These are phyloP conservation scores for Scopus umbretta DNA, from an alignment of 2,113 vertebrate species.

Conservation along the genomic window DNA sequence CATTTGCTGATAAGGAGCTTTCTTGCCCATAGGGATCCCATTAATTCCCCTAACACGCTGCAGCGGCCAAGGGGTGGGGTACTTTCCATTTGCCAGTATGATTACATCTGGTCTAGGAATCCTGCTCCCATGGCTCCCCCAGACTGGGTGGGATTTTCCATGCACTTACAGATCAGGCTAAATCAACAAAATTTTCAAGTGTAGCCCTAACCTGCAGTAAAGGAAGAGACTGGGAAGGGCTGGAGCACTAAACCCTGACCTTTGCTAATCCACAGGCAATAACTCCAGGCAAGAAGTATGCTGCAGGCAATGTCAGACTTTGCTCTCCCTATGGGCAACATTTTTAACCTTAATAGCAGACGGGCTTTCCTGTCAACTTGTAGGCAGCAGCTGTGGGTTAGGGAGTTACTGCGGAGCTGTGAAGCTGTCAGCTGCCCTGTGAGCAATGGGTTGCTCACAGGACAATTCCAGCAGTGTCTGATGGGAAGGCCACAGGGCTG, in stretches of 20 bases:
- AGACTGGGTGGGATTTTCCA: conserved; percentile 47
- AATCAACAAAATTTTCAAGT: conserved; percentile 5
- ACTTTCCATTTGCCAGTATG: not conserved
- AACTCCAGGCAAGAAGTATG: not conserved
- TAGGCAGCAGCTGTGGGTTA: conserved; percentile 25
- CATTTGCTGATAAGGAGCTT: not conserved
- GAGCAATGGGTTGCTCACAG: not conserved
- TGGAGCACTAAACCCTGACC: conserved; percentile 52
- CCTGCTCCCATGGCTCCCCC: conserved; percentile 26
- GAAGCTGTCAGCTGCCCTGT: not conserved
- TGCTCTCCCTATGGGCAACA: conserved; percentile 18
- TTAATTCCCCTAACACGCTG: not conserved
- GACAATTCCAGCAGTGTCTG: not conserved
- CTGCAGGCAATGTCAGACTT: conserved; percentile 21
- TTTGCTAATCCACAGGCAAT: conserved; percentile 56
- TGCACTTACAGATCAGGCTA: not conserved
- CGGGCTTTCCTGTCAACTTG: not conserved
- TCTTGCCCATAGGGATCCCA: not conserved
- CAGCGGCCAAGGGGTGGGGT: conserved; percentile 15
- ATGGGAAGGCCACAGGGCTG: not conserved
- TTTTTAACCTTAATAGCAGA: conserved; percentile 13
- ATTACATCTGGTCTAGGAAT: conserved; percentile 30
- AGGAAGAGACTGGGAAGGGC: conserved; percentile 54
- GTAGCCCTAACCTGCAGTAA: not conserved
- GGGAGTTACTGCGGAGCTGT: not conserved